A percentile compares a stretch with the other conserved stretches of the same genome.
Evolutionary conservation across 2,113 vertebrate species (phyloP).

Genomic region (Cygnus buccinator): DNA sequence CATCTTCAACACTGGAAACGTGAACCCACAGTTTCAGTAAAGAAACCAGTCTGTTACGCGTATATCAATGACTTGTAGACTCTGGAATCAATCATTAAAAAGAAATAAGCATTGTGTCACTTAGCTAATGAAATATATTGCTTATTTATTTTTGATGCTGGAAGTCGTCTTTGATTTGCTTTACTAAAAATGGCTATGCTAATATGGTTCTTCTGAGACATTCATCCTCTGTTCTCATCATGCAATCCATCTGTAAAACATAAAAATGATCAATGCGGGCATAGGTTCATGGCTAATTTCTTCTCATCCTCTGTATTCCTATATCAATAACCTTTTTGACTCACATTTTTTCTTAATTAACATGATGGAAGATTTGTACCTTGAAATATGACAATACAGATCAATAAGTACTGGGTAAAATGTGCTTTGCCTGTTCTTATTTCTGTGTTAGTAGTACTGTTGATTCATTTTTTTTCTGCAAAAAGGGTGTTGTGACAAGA

Average conservation of each 20-base stretch:
- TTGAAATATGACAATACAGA: not conserved
- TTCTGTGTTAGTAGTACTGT: not conserved
- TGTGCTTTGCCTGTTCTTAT: not conserved
- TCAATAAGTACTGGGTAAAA: not conserved
- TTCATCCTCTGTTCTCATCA: not conserved
- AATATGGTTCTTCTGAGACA: not conserved
- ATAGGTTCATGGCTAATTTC: not conserved
- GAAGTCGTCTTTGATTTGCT: not conserved
- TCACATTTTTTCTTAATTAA: not conserved
- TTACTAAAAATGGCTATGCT: not conserved
- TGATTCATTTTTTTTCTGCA: not conserved
- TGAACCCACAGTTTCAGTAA: not conserved
- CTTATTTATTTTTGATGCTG: not conserved
- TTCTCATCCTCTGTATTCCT: not conserved
- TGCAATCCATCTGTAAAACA: not conserved
- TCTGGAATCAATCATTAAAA: not conserved
- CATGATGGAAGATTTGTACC: not conserved
- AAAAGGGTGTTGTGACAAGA: not conserved
- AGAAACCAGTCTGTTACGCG: not conserved
- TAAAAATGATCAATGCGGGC: not conserved
- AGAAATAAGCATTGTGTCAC: not conserved
- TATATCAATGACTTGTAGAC: not conserved
- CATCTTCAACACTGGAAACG: not conserved
- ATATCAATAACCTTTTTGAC: not conserved
- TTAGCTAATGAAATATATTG: not conserved